Evolutionary conservation across 2,888 invertebrate genomes (phyloP).

Genomic region (Cerastoderma edule): DNA sequence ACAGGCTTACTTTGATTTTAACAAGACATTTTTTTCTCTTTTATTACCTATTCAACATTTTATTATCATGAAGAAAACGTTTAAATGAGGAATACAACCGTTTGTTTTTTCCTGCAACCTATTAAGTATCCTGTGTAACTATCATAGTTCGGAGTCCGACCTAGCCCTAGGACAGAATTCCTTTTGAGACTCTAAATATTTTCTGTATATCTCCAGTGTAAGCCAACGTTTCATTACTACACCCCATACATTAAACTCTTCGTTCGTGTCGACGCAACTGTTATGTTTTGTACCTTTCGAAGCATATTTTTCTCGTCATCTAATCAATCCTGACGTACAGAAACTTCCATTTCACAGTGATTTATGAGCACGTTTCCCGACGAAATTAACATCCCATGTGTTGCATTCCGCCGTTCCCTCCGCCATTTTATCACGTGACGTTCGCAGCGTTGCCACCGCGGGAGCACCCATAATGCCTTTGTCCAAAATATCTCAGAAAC

Average conservation of each 20-base stretch:
- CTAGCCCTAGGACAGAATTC: background rate
- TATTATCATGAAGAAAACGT: no score
- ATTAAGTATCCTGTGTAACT: no score
- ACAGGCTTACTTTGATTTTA: no score
- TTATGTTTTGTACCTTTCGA: conserved; percentile 22
- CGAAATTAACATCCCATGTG: conserved; percentile 53
- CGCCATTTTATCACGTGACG: conserved; percentile 48
- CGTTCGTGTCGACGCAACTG: background rate
- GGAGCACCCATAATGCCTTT: conserved; percentile 57
- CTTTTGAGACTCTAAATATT: background rate
- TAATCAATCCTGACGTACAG: conserved; percentile 49
- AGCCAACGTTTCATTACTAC: background rate
- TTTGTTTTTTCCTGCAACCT: no score
- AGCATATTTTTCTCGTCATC: conserved; percentile 49
- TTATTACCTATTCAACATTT: no score
- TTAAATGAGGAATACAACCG: no score
- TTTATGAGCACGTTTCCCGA: conserved; percentile 39
- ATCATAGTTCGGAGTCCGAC: no score
- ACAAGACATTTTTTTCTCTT: no score
- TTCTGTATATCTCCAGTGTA: background rate
- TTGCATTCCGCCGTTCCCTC: conserved; percentile 37
- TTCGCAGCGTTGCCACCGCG: conserved; percentile 40
- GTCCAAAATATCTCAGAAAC: conserved; percentile 50
- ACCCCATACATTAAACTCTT: background rate
- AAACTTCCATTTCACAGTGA: conserved; percentile 48